These are phyloP conservation scores for Macquaria australasica DNA, from an alignment of 2,113 vertebrate species.

Conservation along the genomic window DNA sequence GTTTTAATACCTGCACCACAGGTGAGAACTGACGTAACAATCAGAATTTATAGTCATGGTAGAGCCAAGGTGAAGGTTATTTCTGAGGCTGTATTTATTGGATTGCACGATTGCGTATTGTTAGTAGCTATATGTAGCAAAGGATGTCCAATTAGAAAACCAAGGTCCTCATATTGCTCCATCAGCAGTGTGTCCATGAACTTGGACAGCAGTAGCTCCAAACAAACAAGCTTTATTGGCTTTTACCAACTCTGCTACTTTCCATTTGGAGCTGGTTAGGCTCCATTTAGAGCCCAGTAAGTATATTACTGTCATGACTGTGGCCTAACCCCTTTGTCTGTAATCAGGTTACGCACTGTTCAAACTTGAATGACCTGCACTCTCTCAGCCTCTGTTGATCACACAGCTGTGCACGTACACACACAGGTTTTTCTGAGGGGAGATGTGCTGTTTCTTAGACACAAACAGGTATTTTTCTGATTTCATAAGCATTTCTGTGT, in stretches of 20 bases:
- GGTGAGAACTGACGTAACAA: background rate
- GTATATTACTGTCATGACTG: slow-evolving; percentile 64
- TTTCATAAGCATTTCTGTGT: background rate
- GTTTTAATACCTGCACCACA: background rate
- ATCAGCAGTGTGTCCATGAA: slow-evolving; percentile 1
- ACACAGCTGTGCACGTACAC: slow-evolving; percentile 10
- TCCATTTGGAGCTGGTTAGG: slow-evolving; percentile 50
- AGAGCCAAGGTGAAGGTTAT: background rate
- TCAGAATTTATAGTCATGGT: background rate
- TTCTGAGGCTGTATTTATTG: background rate
- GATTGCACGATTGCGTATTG: too few relatives aligned
- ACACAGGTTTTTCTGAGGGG: background rate
- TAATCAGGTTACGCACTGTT: slow-evolving; percentile 69
- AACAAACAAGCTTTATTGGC: slow-evolving; percentile 42
- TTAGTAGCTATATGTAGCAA: background rate
- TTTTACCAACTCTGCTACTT: slow-evolving; percentile 55
- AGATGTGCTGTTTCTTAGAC: background rate
- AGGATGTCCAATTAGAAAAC: slow-evolving; percentile 11
- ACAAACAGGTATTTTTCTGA: background rate
- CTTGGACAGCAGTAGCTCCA: slow-evolving; percentile 2
- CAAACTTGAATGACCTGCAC: slow-evolving; percentile 46
- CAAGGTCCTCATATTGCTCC: slow-evolving; percentile 5
- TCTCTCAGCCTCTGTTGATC: slow-evolving; percentile 18
- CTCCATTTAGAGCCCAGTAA: slow-evolving; percentile 66
- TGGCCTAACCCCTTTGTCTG: slow-evolving; percentile 46